Percentiles rank a stretch among this genome's conserved stretches.
phyloP scores from a whole-genome alignment of 2,888 invertebrate species.

The Lysandra coridon region DNA sequence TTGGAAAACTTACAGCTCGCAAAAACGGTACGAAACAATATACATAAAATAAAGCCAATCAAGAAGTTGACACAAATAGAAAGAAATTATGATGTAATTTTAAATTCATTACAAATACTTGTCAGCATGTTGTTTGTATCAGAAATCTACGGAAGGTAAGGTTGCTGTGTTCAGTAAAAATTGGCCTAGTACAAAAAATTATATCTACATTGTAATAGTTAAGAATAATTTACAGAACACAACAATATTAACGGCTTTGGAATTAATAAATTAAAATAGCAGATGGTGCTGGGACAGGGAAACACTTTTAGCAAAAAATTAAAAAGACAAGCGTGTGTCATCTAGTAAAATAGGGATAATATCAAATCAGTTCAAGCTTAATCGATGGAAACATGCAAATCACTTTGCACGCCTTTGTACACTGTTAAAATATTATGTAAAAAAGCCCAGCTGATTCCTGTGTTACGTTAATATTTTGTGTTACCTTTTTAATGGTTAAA shows the following conservation, averaged over 20 bases:
- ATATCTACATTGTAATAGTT: not conserved
- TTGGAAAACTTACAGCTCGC: no score
- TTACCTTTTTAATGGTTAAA: not conserved
- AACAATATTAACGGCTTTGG: not conserved
- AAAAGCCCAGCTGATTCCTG: not conserved
- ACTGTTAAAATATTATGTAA: not conserved
- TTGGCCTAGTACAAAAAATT: not conserved
- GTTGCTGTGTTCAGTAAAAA: constrained; percentile 1
- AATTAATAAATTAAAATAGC: constrained; percentile 18
- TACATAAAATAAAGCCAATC: no score
- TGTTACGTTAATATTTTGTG: not conserved
- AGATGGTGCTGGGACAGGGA: not conserved
- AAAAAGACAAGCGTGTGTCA: constrained; percentile 20
- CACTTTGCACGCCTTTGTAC: not conserved
- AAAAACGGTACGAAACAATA: no score
- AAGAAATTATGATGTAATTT: no score
- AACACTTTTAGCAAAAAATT: constrained; percentile 11
- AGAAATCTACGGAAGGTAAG: not conserved
- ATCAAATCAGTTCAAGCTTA: constrained; percentile 5
- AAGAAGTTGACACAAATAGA: no score
- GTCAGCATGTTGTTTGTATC: not conserved
- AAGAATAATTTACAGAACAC: constrained; percentile 21
- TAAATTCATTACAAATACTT: not conserved
- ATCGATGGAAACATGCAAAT: constrained; percentile 11
- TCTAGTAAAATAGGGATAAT: not conserved